phyloP scores from a whole-genome alignment of 2,888 invertebrate species.

The Gymnocheta viridis region DNA sequence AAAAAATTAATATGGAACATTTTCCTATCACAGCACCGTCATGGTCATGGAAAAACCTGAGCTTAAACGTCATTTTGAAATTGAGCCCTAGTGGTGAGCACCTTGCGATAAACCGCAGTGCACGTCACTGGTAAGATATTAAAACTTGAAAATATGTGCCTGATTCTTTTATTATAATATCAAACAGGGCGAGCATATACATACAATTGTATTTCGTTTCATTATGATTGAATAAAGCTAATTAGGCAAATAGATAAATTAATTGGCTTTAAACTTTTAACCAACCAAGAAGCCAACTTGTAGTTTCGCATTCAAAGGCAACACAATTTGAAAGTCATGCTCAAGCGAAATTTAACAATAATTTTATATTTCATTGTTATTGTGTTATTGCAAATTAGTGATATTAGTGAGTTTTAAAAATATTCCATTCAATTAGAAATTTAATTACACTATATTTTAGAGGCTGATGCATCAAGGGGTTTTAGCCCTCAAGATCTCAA shows the following conservation, averaged over 20 bases:
- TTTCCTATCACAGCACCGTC: too few species aligned
- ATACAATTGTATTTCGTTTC: neutral
- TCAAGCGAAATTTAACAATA: neutral
- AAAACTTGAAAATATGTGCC: neutral
- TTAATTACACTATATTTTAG: slow-evolving; percentile 17
- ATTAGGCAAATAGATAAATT: slow-evolving; percentile 9
- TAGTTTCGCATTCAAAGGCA: neutral
- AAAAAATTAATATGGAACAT: too few species aligned
- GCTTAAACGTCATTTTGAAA: too few species aligned
- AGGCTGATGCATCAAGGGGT: neutral
- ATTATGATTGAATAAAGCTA: neutral
- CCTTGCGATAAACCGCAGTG: too few species aligned
- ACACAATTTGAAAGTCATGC: neutral
- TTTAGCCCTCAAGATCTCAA: slow-evolving; percentile 37
- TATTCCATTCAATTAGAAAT: neutral
- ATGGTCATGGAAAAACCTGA: too few species aligned
- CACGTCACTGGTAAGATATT: too few species aligned
- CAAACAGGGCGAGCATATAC: neutral
- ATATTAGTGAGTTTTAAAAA: neutral
- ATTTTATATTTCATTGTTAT: neutral
- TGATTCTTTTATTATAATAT: neutral
- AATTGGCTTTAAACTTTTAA: slow-evolving; percentile 10
- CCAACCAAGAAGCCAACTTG: neutral
- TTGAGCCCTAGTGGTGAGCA: too few species aligned
- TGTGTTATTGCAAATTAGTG: neutral